Evolutionary conservation across 2,888 invertebrate species (phyloP), one percentile per base, ranked within the genome.

Genomic region (Drosophila nr. perissopoda): DNA sequence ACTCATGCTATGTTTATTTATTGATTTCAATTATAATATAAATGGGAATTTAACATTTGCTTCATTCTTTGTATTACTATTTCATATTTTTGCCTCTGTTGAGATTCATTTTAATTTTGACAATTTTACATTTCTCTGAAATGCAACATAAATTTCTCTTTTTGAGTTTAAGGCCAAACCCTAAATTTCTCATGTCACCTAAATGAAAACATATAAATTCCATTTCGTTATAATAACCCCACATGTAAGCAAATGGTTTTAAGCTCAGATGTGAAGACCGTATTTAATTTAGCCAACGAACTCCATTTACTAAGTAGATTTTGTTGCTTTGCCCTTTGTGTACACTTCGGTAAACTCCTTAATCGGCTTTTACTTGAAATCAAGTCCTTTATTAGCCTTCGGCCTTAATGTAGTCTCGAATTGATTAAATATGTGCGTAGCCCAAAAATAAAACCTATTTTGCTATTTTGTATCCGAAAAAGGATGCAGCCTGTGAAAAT

Each of bases 141-240:
- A 6, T 27, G 18, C 4, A 38, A 38, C 11, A 18, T 3, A 13
- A 10, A 36, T 27, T 29, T 40, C 4, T 2, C 0, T 4, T 16
- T 10, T 13, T 54, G 36, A 11, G 10, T 21, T 56, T 56, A 34
- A 25, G 45, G 31, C 2, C 21, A 48, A 48, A 8, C 52, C 52
- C 10, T n/a, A 36, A 58, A 40, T 18, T 36, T 64, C 13, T 11
- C 60, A 36, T 66, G 38, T 63, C 18, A 33, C 64, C 64, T 52
- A 42, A 67, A 67, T 70, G 63, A 61, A 74, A 78, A 42, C 77
- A 75, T 60, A 73, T 64, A 63, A 78, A 61, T 61, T 74, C 51
- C 60, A 63, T 63, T 63, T 70, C 6, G 40, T 54, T 57, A 29
- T 31, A 42, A 29, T 54, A 38, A 5, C 31, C 11, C 13, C 16